phyloP scores from a whole-genome alignment of 2,797 vertebrate species.

The Intellagama lesueurii region DNA sequence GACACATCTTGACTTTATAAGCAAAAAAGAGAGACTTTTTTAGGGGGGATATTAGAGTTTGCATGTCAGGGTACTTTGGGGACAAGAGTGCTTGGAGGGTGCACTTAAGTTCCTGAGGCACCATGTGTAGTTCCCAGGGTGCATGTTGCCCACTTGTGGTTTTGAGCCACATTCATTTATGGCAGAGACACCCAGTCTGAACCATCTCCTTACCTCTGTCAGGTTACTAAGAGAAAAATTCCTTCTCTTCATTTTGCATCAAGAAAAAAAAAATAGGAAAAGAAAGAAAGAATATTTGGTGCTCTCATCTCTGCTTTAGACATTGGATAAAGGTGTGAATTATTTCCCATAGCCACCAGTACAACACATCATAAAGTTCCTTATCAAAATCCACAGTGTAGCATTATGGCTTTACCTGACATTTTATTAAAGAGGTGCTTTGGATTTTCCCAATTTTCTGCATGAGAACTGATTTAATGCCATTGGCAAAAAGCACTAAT shows the following conservation, averaged over 20 bases:
- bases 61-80: too few relatives aligned
- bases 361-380: not conserved
- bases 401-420: conserved; percentile 34
- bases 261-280: not conserved
- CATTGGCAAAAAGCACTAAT: conserved; percentile 51
- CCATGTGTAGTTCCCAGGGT: too few relatives aligned
- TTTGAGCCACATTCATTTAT: too few relatives aligned
- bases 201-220: not conserved
- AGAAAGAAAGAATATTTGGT: not conserved
- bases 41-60: too few relatives aligned
- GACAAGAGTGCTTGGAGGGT: too few relatives aligned
- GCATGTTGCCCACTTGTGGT: too few relatives aligned
- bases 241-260: not conserved
- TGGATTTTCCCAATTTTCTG: conserved; percentile 51
- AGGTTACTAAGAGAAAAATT: not conserved
- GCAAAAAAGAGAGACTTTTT: too few relatives aligned
- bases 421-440: conserved; percentile 55
- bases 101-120: too few relatives aligned
- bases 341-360: not conserved
- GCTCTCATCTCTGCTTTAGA: conserved; percentile 1
- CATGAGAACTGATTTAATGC: conserved; percentile 61
- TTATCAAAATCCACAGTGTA: not conserved
- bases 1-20: too few relatives aligned
- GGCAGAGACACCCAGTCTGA: too few relatives aligned
- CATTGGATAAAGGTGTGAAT: not conserved